Evolutionary conservation across 2,113 vertebrate species (phyloP).

Genomic region (Brachypodius melanocephalos): DNA sequence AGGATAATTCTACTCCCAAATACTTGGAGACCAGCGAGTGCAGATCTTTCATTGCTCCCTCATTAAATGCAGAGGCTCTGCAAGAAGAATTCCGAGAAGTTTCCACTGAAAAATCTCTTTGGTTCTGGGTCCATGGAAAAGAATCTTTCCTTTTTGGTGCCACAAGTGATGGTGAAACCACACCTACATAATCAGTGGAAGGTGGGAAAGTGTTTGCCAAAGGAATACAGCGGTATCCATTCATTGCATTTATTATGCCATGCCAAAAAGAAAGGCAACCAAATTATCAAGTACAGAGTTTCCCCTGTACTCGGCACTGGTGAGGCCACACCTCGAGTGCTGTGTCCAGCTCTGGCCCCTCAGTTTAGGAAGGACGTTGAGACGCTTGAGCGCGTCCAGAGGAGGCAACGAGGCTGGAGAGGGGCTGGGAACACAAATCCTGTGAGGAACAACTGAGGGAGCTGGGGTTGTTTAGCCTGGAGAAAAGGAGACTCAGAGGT

Average conservation of each 20-base stretch:
- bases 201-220: neutral
- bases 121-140: neutral
- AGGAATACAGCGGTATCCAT: neutral
- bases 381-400: too few species aligned
- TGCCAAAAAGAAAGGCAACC: neutral
- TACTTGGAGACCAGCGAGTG: neutral
- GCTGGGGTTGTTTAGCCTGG: too few species aligned
- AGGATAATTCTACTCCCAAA: conserved; percentile 41
- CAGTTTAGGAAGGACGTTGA: too few species aligned
- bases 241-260: neutral
- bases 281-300: neutral
- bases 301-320: too few species aligned
- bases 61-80: neutral
- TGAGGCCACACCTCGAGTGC: too few species aligned
- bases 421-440: too few species aligned
- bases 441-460: too few species aligned
- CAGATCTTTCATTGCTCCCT: conserved; percentile 11
- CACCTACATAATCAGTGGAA: rapidly evolving
- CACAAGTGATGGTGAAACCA: neutral
- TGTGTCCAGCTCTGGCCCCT: too few species aligned
- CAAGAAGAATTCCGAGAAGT: conserved; percentile 28
- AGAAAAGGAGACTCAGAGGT: too few species aligned
- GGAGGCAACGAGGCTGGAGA: too few species aligned
- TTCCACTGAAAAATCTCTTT: conserved; percentile 29
- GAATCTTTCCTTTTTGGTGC: neutral